Evolutionary conservation across 2,113 vertebrate genomes (phyloP).

Genomic region (Serilophus lunatus): DNA sequence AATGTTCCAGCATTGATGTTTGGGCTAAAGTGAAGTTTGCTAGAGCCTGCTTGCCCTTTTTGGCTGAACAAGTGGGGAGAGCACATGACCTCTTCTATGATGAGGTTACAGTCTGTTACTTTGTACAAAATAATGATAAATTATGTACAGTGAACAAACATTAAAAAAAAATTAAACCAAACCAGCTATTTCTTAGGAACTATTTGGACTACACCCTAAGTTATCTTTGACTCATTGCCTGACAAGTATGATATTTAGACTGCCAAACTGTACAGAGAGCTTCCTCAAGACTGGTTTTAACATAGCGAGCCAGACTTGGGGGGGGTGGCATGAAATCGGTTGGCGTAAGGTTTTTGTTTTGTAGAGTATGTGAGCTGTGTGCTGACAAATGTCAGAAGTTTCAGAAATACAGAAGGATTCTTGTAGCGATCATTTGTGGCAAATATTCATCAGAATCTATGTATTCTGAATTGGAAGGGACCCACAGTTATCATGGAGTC

Average conservation of each 20-base stretch:
- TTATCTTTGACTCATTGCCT: neutral
- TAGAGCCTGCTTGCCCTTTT: neutral
- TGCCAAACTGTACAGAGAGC: neutral
- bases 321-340: neutral
- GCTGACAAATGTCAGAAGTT: neutral
- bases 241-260: neutral
- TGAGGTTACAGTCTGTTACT: neutral
- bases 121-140: neutral
- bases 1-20: neutral
- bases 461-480: neutral
- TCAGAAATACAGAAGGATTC: neutral
- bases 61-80: neutral
- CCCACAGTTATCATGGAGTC: neutral
- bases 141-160: neutral
- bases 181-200: neutral
- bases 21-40: neutral
- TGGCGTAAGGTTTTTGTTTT: neutral
- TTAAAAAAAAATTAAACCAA: rapidly evolving
- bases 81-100: rapidly evolving
- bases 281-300: neutral
- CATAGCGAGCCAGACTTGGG: neutral
- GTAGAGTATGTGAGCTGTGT: neutral
- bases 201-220: neutral
- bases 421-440: neutral
- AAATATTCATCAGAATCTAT: neutral